Conservation (phyloP, 2,888 invertebrate species). For the Hylaea fasciaria region DNA sequence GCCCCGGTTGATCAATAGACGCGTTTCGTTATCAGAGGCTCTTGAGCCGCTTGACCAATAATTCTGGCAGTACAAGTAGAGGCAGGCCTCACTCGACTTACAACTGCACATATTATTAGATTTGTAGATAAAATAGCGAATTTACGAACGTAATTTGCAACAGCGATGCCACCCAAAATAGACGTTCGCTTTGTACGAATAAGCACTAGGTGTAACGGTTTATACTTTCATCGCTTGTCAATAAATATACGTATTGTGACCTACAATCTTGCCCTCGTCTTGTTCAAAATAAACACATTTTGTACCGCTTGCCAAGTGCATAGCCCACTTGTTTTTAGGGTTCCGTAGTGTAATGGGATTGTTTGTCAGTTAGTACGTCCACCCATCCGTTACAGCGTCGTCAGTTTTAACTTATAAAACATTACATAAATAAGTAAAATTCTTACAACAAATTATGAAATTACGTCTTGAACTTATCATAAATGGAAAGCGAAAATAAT, state of each 20-base stretch:
- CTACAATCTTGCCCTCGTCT: slow-evolving; percentile 42
- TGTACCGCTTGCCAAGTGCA: slow-evolving; percentile 33
- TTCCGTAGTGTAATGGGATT: background rate
- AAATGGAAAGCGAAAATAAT: too few relatives aligned
- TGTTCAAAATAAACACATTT: slow-evolving; percentile 35
- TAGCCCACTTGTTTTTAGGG: slow-evolving; percentile 29
- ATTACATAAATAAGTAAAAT: too few relatives aligned
- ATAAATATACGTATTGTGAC: slow-evolving; percentile 45
- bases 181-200: slow-evolving; percentile 43
- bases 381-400: too few relatives aligned
- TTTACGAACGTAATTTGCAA: slow-evolving; percentile 1
- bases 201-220: slow-evolving; percentile 48
- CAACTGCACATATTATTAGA: background rate
- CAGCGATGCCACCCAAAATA: slow-evolving; percentile 9
- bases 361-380: too few relatives aligned
- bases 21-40: too few relatives aligned
- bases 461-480: too few relatives aligned
- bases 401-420: too few relatives aligned
- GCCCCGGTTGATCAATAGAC: too few relatives aligned
- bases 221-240: slow-evolving; percentile 42
- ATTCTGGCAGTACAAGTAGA: too few relatives aligned
- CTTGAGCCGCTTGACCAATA: too few relatives aligned
- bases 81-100: too few relatives aligned
- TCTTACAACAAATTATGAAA: too few relatives aligned
- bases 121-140: background rate